Base-by-base conservation (phyloP, 1,140 invertebrate genomes). In the Daktulosphaira vitifoliae region DNA sequence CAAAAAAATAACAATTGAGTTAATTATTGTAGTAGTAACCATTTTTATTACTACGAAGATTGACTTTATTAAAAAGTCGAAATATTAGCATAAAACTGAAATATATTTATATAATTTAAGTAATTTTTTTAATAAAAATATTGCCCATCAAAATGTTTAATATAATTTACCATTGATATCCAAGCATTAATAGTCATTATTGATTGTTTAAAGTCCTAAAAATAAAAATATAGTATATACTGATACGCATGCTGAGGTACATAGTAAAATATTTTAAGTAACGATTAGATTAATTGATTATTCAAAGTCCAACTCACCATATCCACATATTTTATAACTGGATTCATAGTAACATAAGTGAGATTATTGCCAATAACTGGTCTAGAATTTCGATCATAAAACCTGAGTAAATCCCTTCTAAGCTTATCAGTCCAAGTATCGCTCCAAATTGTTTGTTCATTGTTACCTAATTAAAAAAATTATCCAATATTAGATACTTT, bases 331-430 rank as follows among this genome's bases (percentile, higher is more conserved):
- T 77, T 76, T 5, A 85, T 72, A 13, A 73, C 72, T 11, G 85
- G 67, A 11, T 76, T 78, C 25, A 85, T 71, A 6, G 70, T 73
- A 7, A 85, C 79, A 9, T 72, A 76, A 0, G 82, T 81, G 2
- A 75, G 72, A 44, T 78, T 77, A 64, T 74, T 77, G 66, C 81
- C 77, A 67, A 80, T 76, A 0, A 79, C 71, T 2, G 82, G 82
- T 67, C 82, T 77, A 2, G 80, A 76, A 68, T 81, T 79, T 73
- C 81, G 82, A 71, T 85, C 82, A 69, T 84, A 84, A 53, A 79
- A 80, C 8, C 79, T 70, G 13, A 84, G 75, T 1, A 85, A 71
- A 70, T 81, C 78, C 52, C 79, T 75, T 69, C 81, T 80, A 44
- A 85, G 72, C 2, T 74, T 73, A 71, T 84, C 83, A 18, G 78